Base-by-base conservation (phyloP, 2,113 vertebrate genomes). In the Forbesichthys agassizii region DNA sequence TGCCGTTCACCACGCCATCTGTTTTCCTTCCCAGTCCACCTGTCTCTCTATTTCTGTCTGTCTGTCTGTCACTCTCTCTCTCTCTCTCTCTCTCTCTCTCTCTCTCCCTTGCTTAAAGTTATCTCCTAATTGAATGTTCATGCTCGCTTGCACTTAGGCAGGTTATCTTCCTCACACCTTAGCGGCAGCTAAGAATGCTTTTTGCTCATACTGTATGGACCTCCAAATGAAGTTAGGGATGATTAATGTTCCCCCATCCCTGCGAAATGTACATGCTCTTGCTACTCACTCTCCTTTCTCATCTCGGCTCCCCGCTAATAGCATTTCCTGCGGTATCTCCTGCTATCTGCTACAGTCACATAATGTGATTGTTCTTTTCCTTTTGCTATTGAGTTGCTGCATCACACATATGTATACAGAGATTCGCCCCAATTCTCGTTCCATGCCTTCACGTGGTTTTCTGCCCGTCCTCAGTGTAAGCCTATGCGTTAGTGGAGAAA, bases 321-420 rank as follows among this genome's bases (percentile, higher is more conserved):
- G 77, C 85, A 89, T 93, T 94, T 91, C 84, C 87, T 77, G 81
- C 82, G 75, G 86, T 80, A 81, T 81, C 84, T 80, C 74, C 80
- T 77, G 86, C 78, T 90, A 74, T 88, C 82, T 90, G 77, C 80
- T 66, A 62, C 82, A 75, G 72, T 61, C 77, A 3, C 71, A 70
- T 91, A 93, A 93, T 92, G 86, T 84, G 74, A 92, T 93, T 91
- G 86, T 87, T 87, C 80, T 75, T 77, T 71, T 16, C 79, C 74
- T 42, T 42, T 83, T 82, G 66, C 88, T 92, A 93, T 92, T 92
- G 91, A 87, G 91, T 92, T 93, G 86, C 75, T 47, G 49, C 71
- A 87, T 90, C 88, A 90, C 92, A 92, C 90, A 90, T 92, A 92
- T 93, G 90, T 91, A 91, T 90, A 91, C 78, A 91, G 69, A 65